These are phyloP conservation scores for Melanostigma gelatinosum DNA, from an alignment of 2,113 vertebrate species.

Conservation along the genomic window DNA sequence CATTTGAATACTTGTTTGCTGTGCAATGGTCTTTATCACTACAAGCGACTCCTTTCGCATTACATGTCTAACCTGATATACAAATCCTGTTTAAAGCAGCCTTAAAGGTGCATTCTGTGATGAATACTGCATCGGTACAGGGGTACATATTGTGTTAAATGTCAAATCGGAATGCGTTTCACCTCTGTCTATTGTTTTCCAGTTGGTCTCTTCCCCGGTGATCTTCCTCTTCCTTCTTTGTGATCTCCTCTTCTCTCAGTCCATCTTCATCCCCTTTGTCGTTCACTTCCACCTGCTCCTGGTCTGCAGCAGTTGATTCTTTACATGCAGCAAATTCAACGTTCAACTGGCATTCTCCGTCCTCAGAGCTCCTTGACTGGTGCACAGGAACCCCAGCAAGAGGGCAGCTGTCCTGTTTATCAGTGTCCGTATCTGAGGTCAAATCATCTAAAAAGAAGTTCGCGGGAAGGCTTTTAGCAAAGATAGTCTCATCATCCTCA, in stretches of 20 bases:
- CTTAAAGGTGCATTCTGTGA: background rate
- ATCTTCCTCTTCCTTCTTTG: slow-evolving; percentile 29
- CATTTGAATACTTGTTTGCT: too few relatives aligned
- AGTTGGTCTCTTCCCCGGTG: slow-evolving; percentile 14
- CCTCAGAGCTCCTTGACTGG: slow-evolving; percentile 10
- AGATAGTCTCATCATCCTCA: slow-evolving; percentile 69
- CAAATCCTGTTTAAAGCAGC: background rate
- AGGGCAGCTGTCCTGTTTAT: background rate
- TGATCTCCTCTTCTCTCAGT: slow-evolving; percentile 35
- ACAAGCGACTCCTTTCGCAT: background rate
- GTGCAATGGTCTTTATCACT: background rate
- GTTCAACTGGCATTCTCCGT: background rate
- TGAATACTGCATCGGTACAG: background rate
- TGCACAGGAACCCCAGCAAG: background rate
- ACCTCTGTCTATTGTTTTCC: slow-evolving; percentile 52
- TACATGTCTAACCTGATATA: background rate
- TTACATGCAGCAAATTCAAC: slow-evolving; percentile 1
- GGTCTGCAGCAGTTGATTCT: background rate
- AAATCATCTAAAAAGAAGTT: slow-evolving; percentile 49
- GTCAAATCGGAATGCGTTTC: slow-evolving; percentile 13
- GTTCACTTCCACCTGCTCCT: background rate
- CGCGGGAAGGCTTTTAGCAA: slow-evolving; percentile 76
- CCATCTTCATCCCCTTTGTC: slow-evolving; percentile 8
- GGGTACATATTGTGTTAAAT: background rate
- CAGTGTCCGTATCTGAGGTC: background rate